Conservation (phyloP, 2,888 invertebrate species). For the Eumerus sabulonum region DNA sequence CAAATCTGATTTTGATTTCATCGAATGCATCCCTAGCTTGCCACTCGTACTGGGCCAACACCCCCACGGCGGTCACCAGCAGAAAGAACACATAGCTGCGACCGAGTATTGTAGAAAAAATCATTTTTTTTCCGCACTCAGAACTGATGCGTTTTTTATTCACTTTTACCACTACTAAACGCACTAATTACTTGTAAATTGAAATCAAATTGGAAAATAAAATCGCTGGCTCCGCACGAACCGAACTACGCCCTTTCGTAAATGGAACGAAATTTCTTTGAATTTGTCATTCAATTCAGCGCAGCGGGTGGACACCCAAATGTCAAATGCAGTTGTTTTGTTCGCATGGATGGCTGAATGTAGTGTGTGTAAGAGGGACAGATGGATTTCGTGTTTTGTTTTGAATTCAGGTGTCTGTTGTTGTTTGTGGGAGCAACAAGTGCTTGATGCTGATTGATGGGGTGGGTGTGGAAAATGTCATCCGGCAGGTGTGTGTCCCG, state of each 20-base stretch:
- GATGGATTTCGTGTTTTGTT: conserved; percentile 15
- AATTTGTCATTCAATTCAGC: conserved; percentile 57
- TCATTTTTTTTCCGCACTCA: conserved; percentile 22
- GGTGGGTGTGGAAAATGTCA: conserved; percentile 38
- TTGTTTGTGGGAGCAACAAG: conserved; percentile 36
- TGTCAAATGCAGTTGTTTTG: conserved; percentile 44
- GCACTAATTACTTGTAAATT: conserved; percentile 19
- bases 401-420: conserved; percentile 22
- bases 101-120: conserved; percentile 74
- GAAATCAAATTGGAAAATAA: conserved; percentile 14
- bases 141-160: neutral
- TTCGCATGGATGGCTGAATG: conserved; percentile 30
- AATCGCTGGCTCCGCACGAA: conserved; percentile 1
- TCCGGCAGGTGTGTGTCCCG: conserved; percentile 27
- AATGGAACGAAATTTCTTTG: conserved; percentile 41
- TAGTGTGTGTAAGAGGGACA: conserved; percentile 9
- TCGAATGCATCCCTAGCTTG: conserved; percentile 94
- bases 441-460: neutral
- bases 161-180: neutral
- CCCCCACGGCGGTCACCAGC: conserved; percentile 80
- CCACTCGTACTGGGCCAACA: conserved; percentile 94
- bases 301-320: conserved; percentile 25
- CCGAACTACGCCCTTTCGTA: conserved; percentile 50
- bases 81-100: conserved; percentile 77
- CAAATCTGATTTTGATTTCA: conserved; percentile 90